phyloP scores from a whole-genome alignment of 2,113 vertebrate genomes.

The Callocephalon fimbriatum region DNA sequence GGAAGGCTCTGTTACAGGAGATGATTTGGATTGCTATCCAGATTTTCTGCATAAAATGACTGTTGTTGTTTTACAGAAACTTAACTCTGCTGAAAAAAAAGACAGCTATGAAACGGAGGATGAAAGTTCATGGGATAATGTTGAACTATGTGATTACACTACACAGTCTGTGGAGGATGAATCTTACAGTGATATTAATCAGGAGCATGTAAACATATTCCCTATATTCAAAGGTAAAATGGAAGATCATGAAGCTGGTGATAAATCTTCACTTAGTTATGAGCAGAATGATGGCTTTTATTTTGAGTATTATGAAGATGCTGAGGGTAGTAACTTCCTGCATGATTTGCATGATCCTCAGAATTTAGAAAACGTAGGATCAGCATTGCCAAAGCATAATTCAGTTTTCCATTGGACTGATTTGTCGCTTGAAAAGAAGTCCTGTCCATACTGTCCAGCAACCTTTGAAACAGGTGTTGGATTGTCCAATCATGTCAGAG shows the following conservation, averaged over 20 bases:
- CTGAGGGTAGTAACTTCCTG: constrained; percentile 77
- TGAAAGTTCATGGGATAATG: constrained; percentile 83
- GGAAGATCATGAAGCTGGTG: constrained; percentile 76
- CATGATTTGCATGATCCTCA: constrained; percentile 83
- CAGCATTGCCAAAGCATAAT: constrained; percentile 79
- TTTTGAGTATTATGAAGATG: constrained; percentile 86
- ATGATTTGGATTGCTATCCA: constrained; percentile 84
- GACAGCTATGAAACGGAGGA: constrained; percentile 85
- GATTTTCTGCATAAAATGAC: constrained; percentile 87
- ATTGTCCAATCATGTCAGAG: constrained; percentile 92
- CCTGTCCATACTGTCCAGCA: constrained; percentile 92
- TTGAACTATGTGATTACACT: constrained; percentile 82
- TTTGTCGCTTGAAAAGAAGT: constrained; percentile 86
- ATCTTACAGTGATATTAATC: constrained; percentile 79
- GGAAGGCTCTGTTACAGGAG: constrained; percentile 77
- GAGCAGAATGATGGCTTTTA: constrained; percentile 85
- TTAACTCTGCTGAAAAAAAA: constrained; percentile 84
- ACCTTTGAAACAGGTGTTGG: constrained; percentile 93
- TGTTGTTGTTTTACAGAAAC: constrained; percentile 85
- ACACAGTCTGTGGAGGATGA: constrained; percentile 81
- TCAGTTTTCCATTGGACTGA: constrained; percentile 86
- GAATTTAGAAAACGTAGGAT: constrained; percentile 80
- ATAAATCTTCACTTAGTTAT: constrained; percentile 78
- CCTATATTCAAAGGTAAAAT: constrained; percentile 84
- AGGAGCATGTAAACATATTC: constrained; percentile 79